Base-by-base conservation (phyloP, 2,113 vertebrate genomes). In the Cyprinus carpio region DNA sequence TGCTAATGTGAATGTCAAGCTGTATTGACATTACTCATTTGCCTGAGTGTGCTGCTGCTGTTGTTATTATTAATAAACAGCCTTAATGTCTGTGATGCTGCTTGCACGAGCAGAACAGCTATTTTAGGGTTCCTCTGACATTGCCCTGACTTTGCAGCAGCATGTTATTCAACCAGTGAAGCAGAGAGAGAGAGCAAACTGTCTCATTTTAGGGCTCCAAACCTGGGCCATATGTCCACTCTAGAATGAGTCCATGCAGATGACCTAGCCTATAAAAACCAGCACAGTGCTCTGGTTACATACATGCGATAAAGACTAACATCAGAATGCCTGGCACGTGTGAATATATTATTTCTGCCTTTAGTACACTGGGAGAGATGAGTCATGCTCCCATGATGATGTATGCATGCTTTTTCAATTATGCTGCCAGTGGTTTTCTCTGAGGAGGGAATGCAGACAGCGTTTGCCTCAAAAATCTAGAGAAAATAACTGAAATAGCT, bases 111-210 rank as follows among this genome's bases (percentile, higher is more conserved):
- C 27, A 51, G 40, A 34, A 46, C 60, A 4, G 40, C 80, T 82
- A 82, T 82, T 82, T 71, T 82, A 67, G 27, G 64, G 46, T 8
- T 69, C 64, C 65, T 82, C 62, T 82, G 80, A 71, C 80, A 69
- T 82, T 82, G 80, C 15, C 40, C 34, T 83, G 87, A 82, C 83
- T 87, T 87, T 87, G 87, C 87, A 83, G 87, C 51, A 72, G 27
- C 25, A 11, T 75, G 67, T 81, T 84, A 81, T 31, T 69, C 8
- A 78, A 82, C 51, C 46, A 16, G n/a, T n/a, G 37, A 40, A 58
- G 84, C 64, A 69, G 75, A 60, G 49, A 4, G 76, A 60, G 80
- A 60, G 16, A 54, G 46, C 27, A 54, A 71, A 82, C 46, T 6
- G 64, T 34, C 29, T 15, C 20, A 69, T 31, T 43, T 56, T 13